phyloP scores from a whole-genome alignment of 2,113 vertebrate species.

The Chloropsis cyanopogon region DNA sequence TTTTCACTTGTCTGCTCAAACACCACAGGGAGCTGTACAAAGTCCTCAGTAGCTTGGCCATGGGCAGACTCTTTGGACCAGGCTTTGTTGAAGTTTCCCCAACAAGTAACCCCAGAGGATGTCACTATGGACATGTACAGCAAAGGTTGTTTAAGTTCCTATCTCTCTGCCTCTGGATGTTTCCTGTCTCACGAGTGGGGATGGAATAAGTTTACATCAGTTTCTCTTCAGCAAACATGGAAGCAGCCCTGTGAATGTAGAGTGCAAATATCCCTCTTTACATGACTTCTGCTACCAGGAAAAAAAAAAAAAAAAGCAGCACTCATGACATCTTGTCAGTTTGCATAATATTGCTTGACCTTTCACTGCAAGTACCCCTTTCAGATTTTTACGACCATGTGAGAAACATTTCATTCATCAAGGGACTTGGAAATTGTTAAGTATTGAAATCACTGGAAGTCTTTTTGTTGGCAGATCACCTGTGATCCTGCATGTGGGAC shows the following conservation, averaged over 20 bases:
- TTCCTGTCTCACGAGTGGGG: not conserved
- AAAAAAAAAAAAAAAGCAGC: not conserved
- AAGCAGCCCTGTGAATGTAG: not conserved
- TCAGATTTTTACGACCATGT: not conserved
- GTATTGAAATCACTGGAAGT: not conserved
- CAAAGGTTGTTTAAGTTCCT: not conserved
- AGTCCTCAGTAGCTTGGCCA: not conserved
- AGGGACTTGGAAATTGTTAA: not conserved
- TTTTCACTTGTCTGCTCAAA: not conserved
- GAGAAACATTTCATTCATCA: not conserved
- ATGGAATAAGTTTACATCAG: not conserved
- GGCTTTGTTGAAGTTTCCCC: not conserved
- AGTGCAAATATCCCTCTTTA: not conserved
- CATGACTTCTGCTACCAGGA: not conserved
- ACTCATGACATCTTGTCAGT: accelerated
- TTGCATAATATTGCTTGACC: not conserved
- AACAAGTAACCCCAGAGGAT: not conserved
- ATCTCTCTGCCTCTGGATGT: not conserved
- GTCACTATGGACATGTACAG: not conserved
- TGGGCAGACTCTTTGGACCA: not conserved
- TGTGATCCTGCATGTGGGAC: not conserved
- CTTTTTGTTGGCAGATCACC: not conserved
- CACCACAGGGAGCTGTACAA: not conserved
- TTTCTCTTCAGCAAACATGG: not conserved
- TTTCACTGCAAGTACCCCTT: not conserved